Percentiles rank a stretch among this genome's conserved stretches.
Conservation (phyloP, 2,888 invertebrate genomes). For the Gari tellinella region DNA sequence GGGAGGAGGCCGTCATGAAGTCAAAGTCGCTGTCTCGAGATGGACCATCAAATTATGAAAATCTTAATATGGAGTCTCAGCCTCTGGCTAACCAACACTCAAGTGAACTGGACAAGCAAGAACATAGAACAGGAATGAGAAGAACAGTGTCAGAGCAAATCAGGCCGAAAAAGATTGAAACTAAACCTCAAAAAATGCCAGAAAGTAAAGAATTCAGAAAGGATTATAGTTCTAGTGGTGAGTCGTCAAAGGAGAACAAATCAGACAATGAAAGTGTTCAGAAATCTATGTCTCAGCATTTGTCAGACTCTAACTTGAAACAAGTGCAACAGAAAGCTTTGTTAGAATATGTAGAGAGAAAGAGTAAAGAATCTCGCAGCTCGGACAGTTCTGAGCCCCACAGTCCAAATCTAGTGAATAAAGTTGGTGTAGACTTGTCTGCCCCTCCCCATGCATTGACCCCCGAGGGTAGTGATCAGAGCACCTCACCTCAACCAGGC, state of each 20-base stretch:
- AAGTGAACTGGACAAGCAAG: constrained; percentile 45
- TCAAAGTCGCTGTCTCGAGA: constrained; percentile 53
- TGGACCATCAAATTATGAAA: constrained; percentile 53
- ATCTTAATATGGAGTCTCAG: constrained; percentile 39
- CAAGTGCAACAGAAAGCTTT: constrained; percentile 93
- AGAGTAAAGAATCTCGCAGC: constrained; percentile 78
- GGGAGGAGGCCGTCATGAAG: constrained; percentile 64
- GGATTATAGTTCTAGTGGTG: constrained; percentile 56
- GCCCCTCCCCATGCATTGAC: constrained; percentile 35
- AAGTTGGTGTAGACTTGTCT: constrained; percentile 30
- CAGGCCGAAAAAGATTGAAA: constrained; percentile 45
- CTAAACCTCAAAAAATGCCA: constrained; percentile 12
- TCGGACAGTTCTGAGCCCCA: constrained; percentile 41
- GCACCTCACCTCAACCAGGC: constrained; percentile 13
- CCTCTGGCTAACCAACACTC: constrained; percentile 29
- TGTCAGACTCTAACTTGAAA: constrained; percentile 88
- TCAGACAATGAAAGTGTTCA: constrained; percentile 47
- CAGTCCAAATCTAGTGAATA: constrained; percentile 26
- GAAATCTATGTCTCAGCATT: constrained; percentile 34
- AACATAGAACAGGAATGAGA: constrained; percentile 57
- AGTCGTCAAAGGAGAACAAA: constrained; percentile 61
- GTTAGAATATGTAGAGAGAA: constrained; percentile 92
- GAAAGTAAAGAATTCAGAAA: constrained; percentile 16
- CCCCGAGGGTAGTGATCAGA: constrained; percentile 8
- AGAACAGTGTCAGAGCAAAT: constrained; percentile 73